phyloP scores from a whole-genome alignment of 2,888 invertebrate species.

The Bruchidius siliquastri region DNA sequence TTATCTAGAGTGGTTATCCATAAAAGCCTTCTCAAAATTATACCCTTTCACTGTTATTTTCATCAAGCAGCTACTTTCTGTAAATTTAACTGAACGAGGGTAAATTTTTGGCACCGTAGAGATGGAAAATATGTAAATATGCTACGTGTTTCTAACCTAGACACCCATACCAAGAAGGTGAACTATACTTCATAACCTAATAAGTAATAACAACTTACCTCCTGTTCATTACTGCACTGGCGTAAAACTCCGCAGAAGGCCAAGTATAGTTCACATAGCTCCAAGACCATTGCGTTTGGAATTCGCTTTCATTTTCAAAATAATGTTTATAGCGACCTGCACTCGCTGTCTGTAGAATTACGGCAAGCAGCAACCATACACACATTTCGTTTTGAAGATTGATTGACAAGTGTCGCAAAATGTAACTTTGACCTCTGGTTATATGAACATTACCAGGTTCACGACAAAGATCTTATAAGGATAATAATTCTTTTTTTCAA shows the following conservation, averaged over 20 bases:
- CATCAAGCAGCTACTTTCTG: too few species aligned
- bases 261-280: constrained; percentile 64
- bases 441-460: background rate
- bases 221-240: constrained; percentile 48
- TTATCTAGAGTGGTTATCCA: too few species aligned
- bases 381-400: background rate
- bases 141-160: too few species aligned
- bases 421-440: background rate
- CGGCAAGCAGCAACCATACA: background rate
- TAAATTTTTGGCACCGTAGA: too few species aligned
- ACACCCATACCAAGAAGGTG: too few species aligned
- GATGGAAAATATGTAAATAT: too few species aligned
- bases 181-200: too few species aligned
- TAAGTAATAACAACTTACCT: constrained; percentile 24
- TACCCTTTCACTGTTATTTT: too few species aligned
- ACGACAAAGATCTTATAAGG: background rate
- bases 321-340: background rate
- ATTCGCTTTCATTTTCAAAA: background rate
- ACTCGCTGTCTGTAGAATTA: background rate
- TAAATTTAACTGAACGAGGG: too few species aligned
- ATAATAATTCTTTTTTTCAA: background rate
- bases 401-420: background rate
- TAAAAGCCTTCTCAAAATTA: too few species aligned
- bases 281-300: constrained; percentile 45
- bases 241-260: constrained; percentile 55